These are phyloP conservation scores for Pandemis cinnamomeana DNA, from an alignment of 2,888 invertebrate genomes.

Conservation along the genomic window DNA sequence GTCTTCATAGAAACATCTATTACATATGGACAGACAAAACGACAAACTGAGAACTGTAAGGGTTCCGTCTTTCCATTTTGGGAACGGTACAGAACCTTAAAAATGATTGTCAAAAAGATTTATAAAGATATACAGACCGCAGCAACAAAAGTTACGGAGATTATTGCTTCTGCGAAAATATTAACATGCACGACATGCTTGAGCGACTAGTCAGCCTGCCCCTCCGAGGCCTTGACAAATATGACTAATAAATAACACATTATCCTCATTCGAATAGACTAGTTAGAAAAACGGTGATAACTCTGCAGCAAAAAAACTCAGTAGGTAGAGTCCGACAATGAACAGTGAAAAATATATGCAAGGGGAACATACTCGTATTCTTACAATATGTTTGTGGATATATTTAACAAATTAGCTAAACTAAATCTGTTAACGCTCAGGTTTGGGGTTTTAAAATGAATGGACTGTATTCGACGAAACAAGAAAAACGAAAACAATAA, in stretches of 20 bases:
- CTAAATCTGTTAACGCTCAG: too few species aligned
- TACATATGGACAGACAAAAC: too few species aligned
- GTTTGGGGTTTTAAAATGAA: too few species aligned
- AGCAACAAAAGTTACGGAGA: conserved; percentile 2
- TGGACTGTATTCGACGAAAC: too few species aligned
- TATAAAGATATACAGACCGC: neutral
- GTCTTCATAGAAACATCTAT: too few species aligned
- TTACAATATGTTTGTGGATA: too few species aligned
- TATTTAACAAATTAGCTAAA: too few species aligned
- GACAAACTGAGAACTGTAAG: too few species aligned
- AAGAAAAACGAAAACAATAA: too few species aligned
- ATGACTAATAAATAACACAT: conserved; percentile 62
- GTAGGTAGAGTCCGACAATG: neutral
- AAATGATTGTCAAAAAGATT: neutral
- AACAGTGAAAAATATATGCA: neutral
- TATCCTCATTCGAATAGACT: conserved; percentile 58
- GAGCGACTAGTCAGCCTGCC: conserved; percentile 54
- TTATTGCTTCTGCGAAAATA: conserved; percentile 55
- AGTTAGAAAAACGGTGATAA: conserved; percentile 17
- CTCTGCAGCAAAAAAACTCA: conserved; percentile 2
- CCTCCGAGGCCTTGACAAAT: conserved; percentile 63
- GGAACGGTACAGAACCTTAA: too few species aligned
- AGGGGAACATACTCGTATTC: too few species aligned
- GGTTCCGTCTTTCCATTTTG: too few species aligned
- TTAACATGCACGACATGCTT: conserved; percentile 47